phyloP scores from a whole-genome alignment of 2,113 vertebrate genomes.

The Monopterus albus region DNA sequence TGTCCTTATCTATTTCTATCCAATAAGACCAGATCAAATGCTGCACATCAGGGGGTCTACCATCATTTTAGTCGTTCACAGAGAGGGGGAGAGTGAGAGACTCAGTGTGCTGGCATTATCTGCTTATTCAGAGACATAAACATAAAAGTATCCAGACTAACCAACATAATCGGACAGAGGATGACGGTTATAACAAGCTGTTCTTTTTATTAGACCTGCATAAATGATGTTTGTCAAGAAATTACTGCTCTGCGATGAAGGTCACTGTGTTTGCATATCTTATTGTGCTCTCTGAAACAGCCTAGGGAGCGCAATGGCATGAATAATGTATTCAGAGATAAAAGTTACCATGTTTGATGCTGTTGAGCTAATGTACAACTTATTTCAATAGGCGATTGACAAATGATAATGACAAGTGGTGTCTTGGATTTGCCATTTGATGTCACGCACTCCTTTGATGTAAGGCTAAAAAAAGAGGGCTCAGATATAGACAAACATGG shows the following conservation, averaged over 20 bases:
- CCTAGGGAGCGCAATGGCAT: constrained; percentile 31
- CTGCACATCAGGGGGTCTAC: constrained; percentile 29
- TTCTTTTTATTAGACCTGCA: constrained; percentile 17
- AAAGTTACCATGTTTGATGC: constrained; percentile 45
- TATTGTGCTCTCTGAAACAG: constrained; percentile 23
- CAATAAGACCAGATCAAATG: constrained; percentile 50
- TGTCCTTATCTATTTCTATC: constrained; percentile 32
- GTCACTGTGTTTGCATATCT: constrained; percentile 28
- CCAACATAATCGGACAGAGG: not conserved
- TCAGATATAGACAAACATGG: constrained; percentile 41
- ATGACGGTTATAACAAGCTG: constrained; percentile 8
- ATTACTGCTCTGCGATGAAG: constrained; percentile 28
- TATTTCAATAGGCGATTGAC: constrained; percentile 65
- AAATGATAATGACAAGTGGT: constrained; percentile 62
- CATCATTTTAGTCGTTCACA: constrained; percentile 35
- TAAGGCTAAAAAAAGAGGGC: constrained; percentile 23
- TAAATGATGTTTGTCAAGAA: constrained; percentile 24
- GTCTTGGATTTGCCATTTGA: constrained; percentile 52
- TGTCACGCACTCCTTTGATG: constrained; percentile 62
- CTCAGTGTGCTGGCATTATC: constrained; percentile 43
- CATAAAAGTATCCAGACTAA: constrained; percentile 1
- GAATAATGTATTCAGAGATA: constrained; percentile 59
- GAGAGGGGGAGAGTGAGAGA: constrained; percentile 11
- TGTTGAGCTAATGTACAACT: constrained; percentile 36
- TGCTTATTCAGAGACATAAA: constrained; percentile 18